Evolutionary conservation across 2,888 invertebrate genomes (phyloP).

Genomic region (Epicampocera succincta): DNA sequence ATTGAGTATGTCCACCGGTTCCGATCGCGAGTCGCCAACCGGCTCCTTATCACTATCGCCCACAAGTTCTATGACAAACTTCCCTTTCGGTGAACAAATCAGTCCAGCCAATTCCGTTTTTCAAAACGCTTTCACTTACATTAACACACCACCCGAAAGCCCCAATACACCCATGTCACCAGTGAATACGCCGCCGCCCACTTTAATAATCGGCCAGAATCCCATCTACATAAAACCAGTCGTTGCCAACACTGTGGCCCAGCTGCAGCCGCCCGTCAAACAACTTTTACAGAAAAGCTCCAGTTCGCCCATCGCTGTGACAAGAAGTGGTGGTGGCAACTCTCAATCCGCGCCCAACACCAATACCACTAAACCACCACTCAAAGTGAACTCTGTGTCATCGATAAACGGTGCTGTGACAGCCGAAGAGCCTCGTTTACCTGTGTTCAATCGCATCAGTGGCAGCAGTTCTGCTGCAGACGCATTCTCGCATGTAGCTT

Average conservation of each 20-base stretch:
- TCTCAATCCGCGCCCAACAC: not conserved
- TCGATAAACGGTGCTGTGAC: slow-evolving; percentile 70
- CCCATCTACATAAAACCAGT: slow-evolving; percentile 61
- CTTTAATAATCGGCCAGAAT: slow-evolving; percentile 69
- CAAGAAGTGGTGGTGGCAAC: slow-evolving; percentile 49
- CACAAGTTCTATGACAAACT: slow-evolving; percentile 81
- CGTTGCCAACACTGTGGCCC: slow-evolving; percentile 50
- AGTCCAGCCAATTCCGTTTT: slow-evolving; percentile 75
- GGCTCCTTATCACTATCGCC: slow-evolving; percentile 81
- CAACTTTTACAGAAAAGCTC: slow-evolving; percentile 77
- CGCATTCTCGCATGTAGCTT: slow-evolving; percentile 76
- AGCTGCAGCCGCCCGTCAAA: slow-evolving; percentile 69
- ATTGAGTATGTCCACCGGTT: slow-evolving; percentile 83
- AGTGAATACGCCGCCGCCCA: slow-evolving; percentile 80
- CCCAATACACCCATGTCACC: slow-evolving; percentile 80
- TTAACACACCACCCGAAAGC: slow-evolving; percentile 80
- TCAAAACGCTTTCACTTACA: slow-evolving; percentile 75
- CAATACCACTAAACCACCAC: slow-evolving; percentile 67
- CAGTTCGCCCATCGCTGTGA: slow-evolving; percentile 74
- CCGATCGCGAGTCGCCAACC: slow-evolving; percentile 82
- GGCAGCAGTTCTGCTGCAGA: slow-evolving; percentile 81
- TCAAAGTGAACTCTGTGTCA: slow-evolving; percentile 71
- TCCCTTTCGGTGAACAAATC: slow-evolving; percentile 80
- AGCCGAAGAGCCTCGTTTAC: slow-evolving; percentile 86
- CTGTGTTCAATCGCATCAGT: slow-evolving; percentile 89